Conservation (phyloP, 2,888 invertebrate species). For the Ennomos fuscantarius region DNA sequence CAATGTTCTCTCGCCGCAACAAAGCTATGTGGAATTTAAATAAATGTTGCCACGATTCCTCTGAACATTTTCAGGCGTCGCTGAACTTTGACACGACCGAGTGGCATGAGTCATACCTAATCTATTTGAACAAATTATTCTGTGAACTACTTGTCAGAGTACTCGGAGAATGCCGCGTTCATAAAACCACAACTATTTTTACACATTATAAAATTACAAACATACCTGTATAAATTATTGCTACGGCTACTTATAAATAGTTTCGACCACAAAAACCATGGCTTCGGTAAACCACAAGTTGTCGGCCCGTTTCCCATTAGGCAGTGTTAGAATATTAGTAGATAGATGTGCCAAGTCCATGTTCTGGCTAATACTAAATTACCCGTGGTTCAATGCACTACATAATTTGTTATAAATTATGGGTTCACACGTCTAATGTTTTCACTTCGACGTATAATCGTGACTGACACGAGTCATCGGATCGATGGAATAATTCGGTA, state of each 20-base stretch:
- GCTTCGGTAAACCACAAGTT: conserved; percentile 69
- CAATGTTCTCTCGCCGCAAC: conserved; percentile 55
- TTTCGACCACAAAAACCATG: conserved; percentile 46
- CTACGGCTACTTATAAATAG: conserved; percentile 25
- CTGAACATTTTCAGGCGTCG: conserved; percentile 38
- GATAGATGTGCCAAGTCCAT: conserved; percentile 65
- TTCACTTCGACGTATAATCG: conserved; percentile 75
- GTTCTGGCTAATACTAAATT: conserved; percentile 72
- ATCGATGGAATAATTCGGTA: conserved; percentile 75
- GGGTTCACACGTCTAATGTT: conserved; percentile 81
- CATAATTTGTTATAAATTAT: conserved; percentile 78
- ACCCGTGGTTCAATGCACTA: conserved; percentile 76
- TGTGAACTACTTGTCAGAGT: conserved; percentile 34
- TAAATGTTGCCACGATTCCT: conserved; percentile 42
- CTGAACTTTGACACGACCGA: conserved; percentile 38
- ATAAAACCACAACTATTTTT: conserved; percentile 30
- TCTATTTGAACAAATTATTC: conserved; percentile 33
- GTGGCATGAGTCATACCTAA: conserved; percentile 33
- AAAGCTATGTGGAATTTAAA: conserved; percentile 39
- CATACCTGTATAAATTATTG: conserved; percentile 23
- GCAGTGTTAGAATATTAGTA: conserved; percentile 65
- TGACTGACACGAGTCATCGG: conserved; percentile 69
- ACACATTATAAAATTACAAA: conserved; percentile 30
- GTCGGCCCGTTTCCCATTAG: conserved; percentile 59
- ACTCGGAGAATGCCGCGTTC: conserved; percentile 14